Percentiles rank a stretch among this genome's conserved stretches.
These are phyloP conservation scores for Gavialis gangeticus DNA, from an alignment of 2,113 vertebrate species.

Conservation along the genomic window DNA sequence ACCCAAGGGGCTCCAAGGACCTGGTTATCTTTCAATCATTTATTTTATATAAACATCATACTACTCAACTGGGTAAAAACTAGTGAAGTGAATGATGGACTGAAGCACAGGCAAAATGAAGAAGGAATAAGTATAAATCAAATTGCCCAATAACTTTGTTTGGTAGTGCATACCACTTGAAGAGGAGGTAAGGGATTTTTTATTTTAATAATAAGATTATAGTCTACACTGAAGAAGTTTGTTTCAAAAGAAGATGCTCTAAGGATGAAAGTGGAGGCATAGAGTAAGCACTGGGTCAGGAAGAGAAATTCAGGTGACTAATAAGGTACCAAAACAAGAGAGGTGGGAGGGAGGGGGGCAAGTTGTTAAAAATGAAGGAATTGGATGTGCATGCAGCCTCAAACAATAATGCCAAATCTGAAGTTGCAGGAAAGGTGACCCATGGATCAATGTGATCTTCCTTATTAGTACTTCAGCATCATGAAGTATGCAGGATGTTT, in stretches of 20 bases:
- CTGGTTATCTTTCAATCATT: not conserved
- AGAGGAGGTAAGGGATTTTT: not conserved
- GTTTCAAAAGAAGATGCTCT: not conserved
- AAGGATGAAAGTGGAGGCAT: not conserved
- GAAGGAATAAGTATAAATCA: not conserved
- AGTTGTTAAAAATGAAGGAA: not conserved
- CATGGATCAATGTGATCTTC: not conserved
- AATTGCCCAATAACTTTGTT: not conserved
- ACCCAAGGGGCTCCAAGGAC: not conserved
- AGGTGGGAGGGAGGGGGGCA: not conserved
- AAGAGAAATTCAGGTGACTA: not conserved
- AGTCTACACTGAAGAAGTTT: not conserved
- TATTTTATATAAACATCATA: not conserved
- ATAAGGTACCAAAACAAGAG: not conserved
- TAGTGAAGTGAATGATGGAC: not conserved
- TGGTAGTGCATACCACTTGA: not conserved
- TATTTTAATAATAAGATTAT: not conserved
- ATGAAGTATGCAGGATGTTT: not conserved
- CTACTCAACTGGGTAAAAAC: not conserved
- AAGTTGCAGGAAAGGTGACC: not conserved
- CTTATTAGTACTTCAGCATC: not conserved
- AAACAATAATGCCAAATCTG: not conserved
- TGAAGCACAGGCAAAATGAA: not conserved
- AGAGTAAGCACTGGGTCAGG: not conserved
- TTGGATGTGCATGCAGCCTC: not conserved